These are phyloP conservation scores for Mechanitis mazaeus DNA, from an alignment of 2,888 invertebrate species.

Conservation along the genomic window DNA sequence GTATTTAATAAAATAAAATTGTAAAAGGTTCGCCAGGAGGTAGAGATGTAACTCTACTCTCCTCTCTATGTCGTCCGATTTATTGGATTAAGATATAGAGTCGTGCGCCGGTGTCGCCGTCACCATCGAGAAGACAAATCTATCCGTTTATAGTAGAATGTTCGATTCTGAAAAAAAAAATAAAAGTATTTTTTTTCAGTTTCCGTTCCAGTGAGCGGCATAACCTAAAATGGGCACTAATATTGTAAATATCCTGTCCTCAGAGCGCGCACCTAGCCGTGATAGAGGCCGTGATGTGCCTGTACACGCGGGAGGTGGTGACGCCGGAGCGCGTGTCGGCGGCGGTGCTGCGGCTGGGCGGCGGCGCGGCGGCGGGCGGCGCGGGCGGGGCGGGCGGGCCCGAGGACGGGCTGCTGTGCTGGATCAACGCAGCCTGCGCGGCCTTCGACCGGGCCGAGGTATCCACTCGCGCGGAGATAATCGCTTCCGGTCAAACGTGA, in stretches of 20 bases:
- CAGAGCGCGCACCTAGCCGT: slow-evolving; percentile 97
- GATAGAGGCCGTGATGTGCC: slow-evolving; percentile 95
- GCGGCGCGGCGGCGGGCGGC: slow-evolving; percentile 78
- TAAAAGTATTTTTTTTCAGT: too few relatives aligned
- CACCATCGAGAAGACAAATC: neutral
- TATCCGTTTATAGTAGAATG: neutral
- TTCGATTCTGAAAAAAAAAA: too few relatives aligned
- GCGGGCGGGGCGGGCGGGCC: slow-evolving; percentile 72
- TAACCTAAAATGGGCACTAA: too few relatives aligned
- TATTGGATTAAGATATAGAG: slow-evolving; percentile 26
- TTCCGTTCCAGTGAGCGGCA: too few relatives aligned
- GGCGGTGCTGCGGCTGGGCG: slow-evolving; percentile 87
- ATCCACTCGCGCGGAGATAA: neutral
- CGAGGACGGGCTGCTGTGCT: slow-evolving; percentile 89
- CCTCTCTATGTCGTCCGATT: slow-evolving; percentile 19
- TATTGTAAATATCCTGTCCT: slow-evolving; percentile 35
- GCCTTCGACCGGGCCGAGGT: slow-evolving; percentile 80
- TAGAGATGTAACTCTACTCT: slow-evolving; percentile 17
- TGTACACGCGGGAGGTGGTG: slow-evolving; percentile 95
- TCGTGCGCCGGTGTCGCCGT: slow-evolving; percentile 10
- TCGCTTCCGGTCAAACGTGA: too few relatives aligned
- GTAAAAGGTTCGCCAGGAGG: slow-evolving; percentile 4
- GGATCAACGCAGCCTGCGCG: slow-evolving; percentile 92
- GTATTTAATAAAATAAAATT: slow-evolving; percentile 63
- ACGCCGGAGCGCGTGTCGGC: slow-evolving; percentile 90